Evolutionary conservation across 2,113 vertebrate species (phyloP).

Genomic region (Pteruthius melanotis): DNA sequence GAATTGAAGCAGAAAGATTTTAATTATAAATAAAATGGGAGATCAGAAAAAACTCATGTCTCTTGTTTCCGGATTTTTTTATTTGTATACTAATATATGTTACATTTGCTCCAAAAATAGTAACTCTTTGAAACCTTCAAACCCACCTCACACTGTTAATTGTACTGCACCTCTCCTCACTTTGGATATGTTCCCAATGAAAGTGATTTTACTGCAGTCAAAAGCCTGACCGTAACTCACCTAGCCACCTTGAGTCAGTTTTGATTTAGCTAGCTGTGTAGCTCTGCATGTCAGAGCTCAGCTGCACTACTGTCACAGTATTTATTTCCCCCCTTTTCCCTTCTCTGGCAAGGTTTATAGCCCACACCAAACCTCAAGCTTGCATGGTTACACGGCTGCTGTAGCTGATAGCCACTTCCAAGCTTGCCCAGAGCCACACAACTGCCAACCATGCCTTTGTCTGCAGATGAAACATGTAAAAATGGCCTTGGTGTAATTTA

Average conservation of each 20-base stretch:
- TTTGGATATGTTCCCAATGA: background rate
- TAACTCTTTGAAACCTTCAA: background rate
- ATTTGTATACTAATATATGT: background rate
- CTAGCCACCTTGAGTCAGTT: background rate
- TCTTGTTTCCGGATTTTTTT: background rate
- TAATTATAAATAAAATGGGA: constrained; percentile 40
- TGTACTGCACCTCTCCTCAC: background rate
- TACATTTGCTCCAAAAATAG: background rate
- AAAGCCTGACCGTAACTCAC: background rate
- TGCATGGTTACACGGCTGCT: background rate
- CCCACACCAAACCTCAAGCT: background rate
- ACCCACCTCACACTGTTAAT: background rate
- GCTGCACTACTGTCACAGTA: background rate
- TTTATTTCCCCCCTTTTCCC: background rate
- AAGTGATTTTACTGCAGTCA: background rate
- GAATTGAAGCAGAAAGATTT: constrained; percentile 18
- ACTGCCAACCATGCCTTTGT: background rate
- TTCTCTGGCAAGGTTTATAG: background rate
- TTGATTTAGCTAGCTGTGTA: background rate
- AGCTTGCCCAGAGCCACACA: background rate
- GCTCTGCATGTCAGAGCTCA: background rate
- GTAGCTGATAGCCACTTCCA: background rate
- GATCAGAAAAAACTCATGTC: constrained; percentile 25
- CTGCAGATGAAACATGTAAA: background rate
- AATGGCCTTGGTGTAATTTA: background rate